Percentiles rank a stretch among this genome's conserved stretches.
Conservation (phyloP, 37 sponge, comb jelly and placozoan genomes). For the Aplysina aerophoba region DNA sequence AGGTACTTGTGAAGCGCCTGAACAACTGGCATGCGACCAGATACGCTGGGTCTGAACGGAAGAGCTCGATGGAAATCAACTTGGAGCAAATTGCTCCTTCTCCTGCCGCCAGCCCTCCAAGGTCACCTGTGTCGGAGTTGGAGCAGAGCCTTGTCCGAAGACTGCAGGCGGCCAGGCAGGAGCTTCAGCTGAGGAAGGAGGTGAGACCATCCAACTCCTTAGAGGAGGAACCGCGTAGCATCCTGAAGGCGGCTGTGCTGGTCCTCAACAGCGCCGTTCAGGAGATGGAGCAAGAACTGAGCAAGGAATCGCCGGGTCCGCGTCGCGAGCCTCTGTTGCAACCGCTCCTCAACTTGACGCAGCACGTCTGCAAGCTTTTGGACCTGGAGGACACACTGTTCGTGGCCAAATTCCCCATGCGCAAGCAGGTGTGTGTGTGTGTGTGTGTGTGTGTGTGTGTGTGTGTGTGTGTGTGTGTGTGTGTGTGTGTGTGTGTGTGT, state of each 20-base stretch:
- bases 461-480: constrained; percentile 25
- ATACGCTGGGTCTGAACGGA: neutral
- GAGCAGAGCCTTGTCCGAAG: constrained; percentile 46
- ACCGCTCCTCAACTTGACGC: constrained; percentile 43
- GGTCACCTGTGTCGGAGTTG: constrained; percentile 21
- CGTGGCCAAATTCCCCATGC: constrained; percentile 85
- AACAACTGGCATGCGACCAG: constrained; percentile 48
- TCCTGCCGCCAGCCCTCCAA: neutral
- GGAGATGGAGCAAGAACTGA: constrained; percentile 45
- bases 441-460: constrained; percentile 8
- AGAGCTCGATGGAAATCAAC: constrained; percentile 6
- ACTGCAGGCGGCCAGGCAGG: constrained; percentile 32
- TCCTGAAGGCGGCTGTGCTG: constrained; percentile 40
- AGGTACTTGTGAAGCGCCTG: constrained; percentile 54
- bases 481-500: constrained; percentile 4
- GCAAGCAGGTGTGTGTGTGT: constrained; percentile 72
- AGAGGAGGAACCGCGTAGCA: constrained; percentile 34
- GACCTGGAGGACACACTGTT: constrained; percentile 88
- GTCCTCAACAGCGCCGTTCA: constrained; percentile 34
- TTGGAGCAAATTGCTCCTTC: neutral
- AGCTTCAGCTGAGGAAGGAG: constrained; percentile 52
- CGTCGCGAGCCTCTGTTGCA: constrained; percentile 48
- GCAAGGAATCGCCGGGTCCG: constrained; percentile 35
- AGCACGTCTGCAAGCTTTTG: constrained; percentile 65
- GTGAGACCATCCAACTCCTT: constrained; percentile 11